Percentiles rank a stretch among this genome's conserved stretches.
These are phyloP conservation scores for Chrysodeixis includens DNA, from an alignment of 2,888 invertebrate genomes.

Conservation along the genomic window DNA sequence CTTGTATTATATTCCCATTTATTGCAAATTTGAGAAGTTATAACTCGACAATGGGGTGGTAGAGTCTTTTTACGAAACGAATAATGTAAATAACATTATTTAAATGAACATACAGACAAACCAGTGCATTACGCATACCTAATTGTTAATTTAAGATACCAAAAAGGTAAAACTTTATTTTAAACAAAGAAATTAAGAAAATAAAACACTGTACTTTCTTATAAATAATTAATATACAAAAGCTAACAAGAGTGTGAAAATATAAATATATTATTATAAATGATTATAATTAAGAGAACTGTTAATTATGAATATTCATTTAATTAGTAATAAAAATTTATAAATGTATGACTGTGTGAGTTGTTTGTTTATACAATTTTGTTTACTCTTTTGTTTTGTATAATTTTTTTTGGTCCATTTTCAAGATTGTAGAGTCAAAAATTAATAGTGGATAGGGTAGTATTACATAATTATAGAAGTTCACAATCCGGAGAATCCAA, in stretches of 20 bases:
- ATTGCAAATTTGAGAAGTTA: too few species aligned
- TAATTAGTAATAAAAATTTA: not conserved
- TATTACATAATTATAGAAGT: too few species aligned
- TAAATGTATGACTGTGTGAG: not conserved
- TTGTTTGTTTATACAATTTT: not conserved
- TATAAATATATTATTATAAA: constrained; percentile 1
- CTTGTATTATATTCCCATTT: too few species aligned
- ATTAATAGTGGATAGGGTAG: too few species aligned
- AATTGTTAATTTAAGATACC: not conserved
- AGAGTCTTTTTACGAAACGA: not conserved
- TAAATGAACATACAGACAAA: not conserved
- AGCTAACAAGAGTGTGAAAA: not conserved
- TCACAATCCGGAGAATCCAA: too few species aligned
- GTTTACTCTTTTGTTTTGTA: not conserved
- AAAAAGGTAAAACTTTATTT: not conserved
- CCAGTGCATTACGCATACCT: constrained; percentile 2
- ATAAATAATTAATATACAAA: constrained; percentile 1
- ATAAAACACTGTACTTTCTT: not conserved
- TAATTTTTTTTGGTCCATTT: too few species aligned
- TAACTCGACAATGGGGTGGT: not conserved
- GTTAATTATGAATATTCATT: constrained; percentile 2
- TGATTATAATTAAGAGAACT: not conserved
- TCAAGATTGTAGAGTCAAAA: too few species aligned
- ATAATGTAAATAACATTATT: not conserved
- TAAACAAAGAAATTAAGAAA: not conserved